phyloP scores from a whole-genome alignment of 2,797 vertebrate species.

The Holocentrus rufus region DNA sequence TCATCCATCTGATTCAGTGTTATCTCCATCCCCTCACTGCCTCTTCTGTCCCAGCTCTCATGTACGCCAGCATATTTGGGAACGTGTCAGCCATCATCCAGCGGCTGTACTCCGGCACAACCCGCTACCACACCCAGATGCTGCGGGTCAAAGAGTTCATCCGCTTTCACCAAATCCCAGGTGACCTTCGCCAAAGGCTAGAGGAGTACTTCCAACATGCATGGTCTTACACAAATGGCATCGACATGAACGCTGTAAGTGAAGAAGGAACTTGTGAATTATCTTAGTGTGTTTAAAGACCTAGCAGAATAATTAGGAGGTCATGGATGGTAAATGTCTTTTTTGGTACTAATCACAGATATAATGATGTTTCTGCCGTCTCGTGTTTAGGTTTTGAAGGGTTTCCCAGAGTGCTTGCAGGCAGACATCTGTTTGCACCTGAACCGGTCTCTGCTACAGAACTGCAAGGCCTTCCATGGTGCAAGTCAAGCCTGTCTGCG shows the following conservation, averaged over 20 bases:
- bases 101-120: constrained; percentile 93
- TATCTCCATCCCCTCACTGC: not conserved
- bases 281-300: not conserved
- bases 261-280: not conserved
- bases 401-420: constrained; percentile 95
- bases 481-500: constrained; percentile 94
- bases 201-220: constrained; percentile 98
- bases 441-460: constrained; percentile 91
- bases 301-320: not conserved
- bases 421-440: constrained; percentile 96
- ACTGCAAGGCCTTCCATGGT: constrained; percentile 93
- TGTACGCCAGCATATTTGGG: constrained; percentile 99
- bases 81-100: constrained; percentile 99
- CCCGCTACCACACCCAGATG: constrained; percentile 97
- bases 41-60: constrained; percentile 84
- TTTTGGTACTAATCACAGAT: not conserved
- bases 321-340: not conserved
- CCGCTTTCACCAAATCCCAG: constrained; percentile 97
- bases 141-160: constrained; percentile 97
- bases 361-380: constrained; percentile 4
- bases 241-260: constrained; percentile 97
- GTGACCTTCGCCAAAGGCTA: constrained; percentile 89
- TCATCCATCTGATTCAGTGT: not conserved
- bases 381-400: constrained; percentile 89
- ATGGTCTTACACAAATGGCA: constrained; percentile 98